Base-by-base conservation (phyloP, 1,140 invertebrate species). In the Pteromalus puparum region DNA sequence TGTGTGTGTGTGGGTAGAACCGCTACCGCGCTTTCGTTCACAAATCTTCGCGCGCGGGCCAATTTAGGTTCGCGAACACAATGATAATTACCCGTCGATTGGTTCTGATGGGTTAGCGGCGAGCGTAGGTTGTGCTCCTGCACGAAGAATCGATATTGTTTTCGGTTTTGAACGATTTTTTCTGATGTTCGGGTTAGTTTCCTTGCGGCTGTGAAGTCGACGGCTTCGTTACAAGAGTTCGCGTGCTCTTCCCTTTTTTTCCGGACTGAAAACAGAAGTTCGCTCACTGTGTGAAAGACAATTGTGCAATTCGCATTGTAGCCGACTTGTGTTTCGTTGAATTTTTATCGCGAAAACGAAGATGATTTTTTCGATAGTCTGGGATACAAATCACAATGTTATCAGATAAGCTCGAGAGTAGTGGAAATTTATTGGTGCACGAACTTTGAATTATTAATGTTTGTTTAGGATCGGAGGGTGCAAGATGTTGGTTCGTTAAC, bases 1-100 rank as follows among this genome's bases (percentile, higher is more conserved):
- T 68, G 24, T 68, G 24, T 68, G 24, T 68, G 65, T 12, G 28
- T 24, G 67, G n/a, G 24, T 72, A 72, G 10, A 21, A 21, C 6
- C 15, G 26, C n/a, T 53, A 26, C 74, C 15, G 5, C 24, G 18
- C 42, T 48, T 46, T 42, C 18, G 5, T 48, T 76, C 38, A 4
- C 74, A 76, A 76, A 76, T 76, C 74, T 76, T 76, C 74, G 38
- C 74, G 74, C 74, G 12, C 26, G 68, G 34, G 38, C 68, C 74
- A 76, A 76, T 76, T 76, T 76, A 53, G 74, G 24, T 10, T 9
- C 21, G 18, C 4, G n/a, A 76, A 34, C 10, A 76, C 74, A 76
- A 76, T 76, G 74, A 76, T 76, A 76, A 76, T 76, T 76, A 76
- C 46, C 12, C 53, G 21, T 21, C 18, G 5, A n/a, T 61, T 21